Evolutionary conservation across 2,888 invertebrate genomes (phyloP), one percentile per base, ranked within the genome.

Genomic region (Drosophila setosimentum): DNA sequence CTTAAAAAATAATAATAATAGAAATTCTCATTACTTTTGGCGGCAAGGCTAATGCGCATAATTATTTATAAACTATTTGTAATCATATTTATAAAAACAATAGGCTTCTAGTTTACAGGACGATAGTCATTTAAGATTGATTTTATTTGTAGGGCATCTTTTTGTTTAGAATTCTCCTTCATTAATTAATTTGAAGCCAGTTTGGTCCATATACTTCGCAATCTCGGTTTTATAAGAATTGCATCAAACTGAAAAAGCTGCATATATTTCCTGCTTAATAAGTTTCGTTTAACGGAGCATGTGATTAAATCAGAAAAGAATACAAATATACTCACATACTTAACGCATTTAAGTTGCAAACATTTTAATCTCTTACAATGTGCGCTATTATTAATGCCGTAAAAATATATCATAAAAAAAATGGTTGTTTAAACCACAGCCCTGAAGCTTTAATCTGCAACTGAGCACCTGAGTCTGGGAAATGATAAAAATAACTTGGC

Each of bases 401-500:
- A 50, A 65, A 72, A 68, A 68, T 58, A 75, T 68, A 60, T 68
- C 53, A 53, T 42, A 33, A 7, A 13, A 37, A 62, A 37, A 63
- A 27, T 11, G 18, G 24, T 62, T 59, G 60, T 51, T 58, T 61
- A 40, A 61, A 57, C 33, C 27, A 49, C 32, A 29, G 21, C 48
- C 51, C 50, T 27, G 33, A 30, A 51, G 53, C 53, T 42, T 42
- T 42, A 57, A 30, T 21, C 57, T 57, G 2, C 18, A 35, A 11
- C 24, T n/a, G n/a, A 13, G n/a, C 40, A 51, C 42, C 48, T 42
- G 45, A 59, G 74, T 45, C 60, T 61, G 68, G 65, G 45, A 27
- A 54, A 66, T 65, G 76, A 65, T 69, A 75, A 75, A 74, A 75
- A 75, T 75, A 75, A 49, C 64, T 65, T 75, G 58, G 42, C 24